Evolutionary conservation across 2,888 invertebrate genomes (phyloP).

Genomic region (Fragum fragum): DNA sequence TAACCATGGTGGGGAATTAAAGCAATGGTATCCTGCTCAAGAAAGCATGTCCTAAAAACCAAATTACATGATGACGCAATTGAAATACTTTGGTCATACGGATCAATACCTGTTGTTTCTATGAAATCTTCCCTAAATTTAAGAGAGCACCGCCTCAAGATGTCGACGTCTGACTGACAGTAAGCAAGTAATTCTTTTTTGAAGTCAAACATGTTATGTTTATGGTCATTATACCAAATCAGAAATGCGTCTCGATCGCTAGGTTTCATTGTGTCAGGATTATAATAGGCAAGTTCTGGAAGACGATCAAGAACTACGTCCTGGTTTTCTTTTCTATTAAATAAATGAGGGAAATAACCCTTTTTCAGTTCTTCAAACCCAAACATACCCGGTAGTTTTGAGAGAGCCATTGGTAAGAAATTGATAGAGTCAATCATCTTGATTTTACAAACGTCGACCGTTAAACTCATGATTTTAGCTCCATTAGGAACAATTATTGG

Average conservation of each 20-base stretch:
- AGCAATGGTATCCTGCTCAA: conserved; percentile 38
- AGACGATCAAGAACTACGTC: conserved; percentile 27
- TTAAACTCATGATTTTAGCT: conserved; percentile 46
- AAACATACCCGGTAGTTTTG: conserved; percentile 56
- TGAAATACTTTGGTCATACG: conserved; percentile 46
- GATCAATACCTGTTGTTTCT: conserved; percentile 49
- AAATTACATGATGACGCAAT: conserved; percentile 54
- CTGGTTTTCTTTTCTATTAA: conserved; percentile 42
- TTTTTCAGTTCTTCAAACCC: conserved; percentile 51
- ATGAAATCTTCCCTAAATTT: conserved; percentile 43
- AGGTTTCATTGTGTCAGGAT: conserved; percentile 51
- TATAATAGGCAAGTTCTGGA: conserved; percentile 37
- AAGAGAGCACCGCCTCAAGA: conserved; percentile 32
- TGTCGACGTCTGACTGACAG: conserved; percentile 52
- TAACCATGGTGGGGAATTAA: conserved; percentile 60
- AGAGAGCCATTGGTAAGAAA: conserved; percentile 58
- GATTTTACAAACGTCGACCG: conserved; percentile 39
- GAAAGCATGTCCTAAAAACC: conserved; percentile 47
- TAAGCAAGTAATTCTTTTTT: conserved; percentile 41
- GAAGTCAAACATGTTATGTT: conserved; percentile 38
- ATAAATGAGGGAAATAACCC: conserved; percentile 59
- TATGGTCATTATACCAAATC: conserved; percentile 49
- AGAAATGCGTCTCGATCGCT: conserved; percentile 38
- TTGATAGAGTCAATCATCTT: conserved; percentile 59
- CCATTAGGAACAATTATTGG: conserved; percentile 51